Evolutionary conservation across 2,797 vertebrate genomes (phyloP), one percentile per base, ranked within the genome.

Genomic region (Perdix hodgsoniae): DNA sequence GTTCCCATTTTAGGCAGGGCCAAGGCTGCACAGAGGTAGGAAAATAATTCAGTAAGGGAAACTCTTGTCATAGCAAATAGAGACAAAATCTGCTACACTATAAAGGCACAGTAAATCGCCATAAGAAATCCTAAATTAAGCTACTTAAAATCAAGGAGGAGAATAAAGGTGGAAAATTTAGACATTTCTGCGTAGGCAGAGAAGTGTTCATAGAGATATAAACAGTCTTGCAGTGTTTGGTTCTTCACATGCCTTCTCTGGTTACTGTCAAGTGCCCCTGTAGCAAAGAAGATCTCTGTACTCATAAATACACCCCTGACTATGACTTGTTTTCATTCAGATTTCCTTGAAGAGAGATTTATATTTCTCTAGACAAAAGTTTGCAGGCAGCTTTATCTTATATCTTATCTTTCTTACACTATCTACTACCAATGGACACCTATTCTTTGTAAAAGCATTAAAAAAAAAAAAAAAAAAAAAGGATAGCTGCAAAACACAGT

Each of bases 221-320:
- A 92, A 83, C 63, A 73, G 66, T 42, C 56, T 42, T 76, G 33
- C 45, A 0, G 0, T 19, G 49, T 82, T 92, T 87, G 44, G 54
- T 39, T 67, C 60, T 45, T 89, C 39, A 67, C 6, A n/a, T 44
- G 64, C 63, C 37, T 95, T 91, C 70, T 70, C 91, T 92, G 82
- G 52, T 94, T 94, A 73, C 82, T 92, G 79, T 91, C 88, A 95
- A 95, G 50, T 79, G 35, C 10, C 56, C 31, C 57, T 4, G 2
- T 2, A 88, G 71, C 50, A 89, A 89, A 72, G 63, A 92, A 91
- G 59, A 87, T 83, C 39, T 83, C 66, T 70, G 33, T 63, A 45
- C 33, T 90, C 69, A 74, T 65, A 88, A 91, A 85, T 37, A 88
- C 19, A 78, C 2, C 5, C 14, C 47, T 75, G 45, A 61, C 42